Evolutionary conservation across 2,797 vertebrate genomes (phyloP).

Genomic region (Semaprochilodus insignis): DNA sequence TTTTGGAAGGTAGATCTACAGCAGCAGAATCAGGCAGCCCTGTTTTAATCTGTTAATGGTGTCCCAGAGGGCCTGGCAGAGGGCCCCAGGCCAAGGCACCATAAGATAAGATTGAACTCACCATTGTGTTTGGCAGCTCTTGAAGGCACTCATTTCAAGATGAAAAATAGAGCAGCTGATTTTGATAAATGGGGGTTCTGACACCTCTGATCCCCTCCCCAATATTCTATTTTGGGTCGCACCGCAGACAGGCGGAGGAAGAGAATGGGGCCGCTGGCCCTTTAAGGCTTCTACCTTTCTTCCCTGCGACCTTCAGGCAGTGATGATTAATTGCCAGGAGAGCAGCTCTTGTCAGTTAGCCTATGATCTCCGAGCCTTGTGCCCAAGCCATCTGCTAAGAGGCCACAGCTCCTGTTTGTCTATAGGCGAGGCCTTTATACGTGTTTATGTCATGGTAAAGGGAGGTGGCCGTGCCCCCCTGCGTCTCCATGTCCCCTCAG

Average conservation of each 20-base stretch:
- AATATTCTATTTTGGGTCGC: constrained; percentile 79
- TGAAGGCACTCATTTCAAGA: constrained; percentile 85
- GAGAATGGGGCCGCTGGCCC: constrained; percentile 74
- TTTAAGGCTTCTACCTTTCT: constrained; percentile 84
- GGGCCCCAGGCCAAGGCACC: constrained; percentile 67
- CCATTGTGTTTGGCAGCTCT: constrained; percentile 82
- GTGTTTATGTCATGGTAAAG: constrained; percentile 77
- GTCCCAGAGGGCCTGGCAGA: constrained; percentile 60
- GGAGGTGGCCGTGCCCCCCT: constrained; percentile 62
- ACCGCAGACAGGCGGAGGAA: constrained; percentile 73
- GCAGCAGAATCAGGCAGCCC: neutral
- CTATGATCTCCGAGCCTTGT: constrained; percentile 85
- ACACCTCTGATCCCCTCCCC: constrained; percentile 74
- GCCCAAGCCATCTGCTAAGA: constrained; percentile 87
- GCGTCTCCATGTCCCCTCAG: constrained; percentile 4
- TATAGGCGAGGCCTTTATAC: constrained; percentile 72
- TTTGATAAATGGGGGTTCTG: constrained; percentile 87
- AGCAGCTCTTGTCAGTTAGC: constrained; percentile 85
- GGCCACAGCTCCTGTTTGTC: constrained; percentile 73
- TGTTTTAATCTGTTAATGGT: constrained; percentile 72
- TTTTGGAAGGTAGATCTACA: neutral
- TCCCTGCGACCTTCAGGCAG: constrained; percentile 81
- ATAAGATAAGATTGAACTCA: constrained; percentile 83
- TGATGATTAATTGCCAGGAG: constrained; percentile 88
- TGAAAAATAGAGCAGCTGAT: constrained; percentile 83